Evolutionary conservation across 2,797 vertebrate species (phyloP), one percentile per base, ranked within the genome.

Genomic region (Urophycis tenuis): DNA sequence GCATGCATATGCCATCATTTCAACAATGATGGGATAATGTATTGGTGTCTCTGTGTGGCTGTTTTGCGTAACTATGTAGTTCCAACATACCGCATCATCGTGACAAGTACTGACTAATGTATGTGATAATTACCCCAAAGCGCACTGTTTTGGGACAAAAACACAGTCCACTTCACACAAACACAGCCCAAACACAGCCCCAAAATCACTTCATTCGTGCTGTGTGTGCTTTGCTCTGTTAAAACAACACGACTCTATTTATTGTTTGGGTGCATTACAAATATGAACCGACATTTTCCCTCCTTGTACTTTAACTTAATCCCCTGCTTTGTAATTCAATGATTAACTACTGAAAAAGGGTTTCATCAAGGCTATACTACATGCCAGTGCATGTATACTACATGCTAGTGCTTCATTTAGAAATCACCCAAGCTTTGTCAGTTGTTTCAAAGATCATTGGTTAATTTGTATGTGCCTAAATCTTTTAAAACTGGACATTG

Each of bases 1-100:
- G n/a, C n/a, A 74, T 64, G 64, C 60, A 78, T 79, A 80, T 85
- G 15, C 34, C 53, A 35, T 77, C 31, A 32, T 83, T 67, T 78
- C 7, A 30, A 36, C 17, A 45, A 30, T 10, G 22, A 76, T 29
- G 60, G 60, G 29, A 67, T 67, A 29, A 67, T 67, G 9, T 8
- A 60, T 60, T 60, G 19, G 22, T 60, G 7, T 60, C 53, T 15
- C 36, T 2, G 36, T 60, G 53, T 60, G n/a, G 9, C 19, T n/a
- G n/a, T 17, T 45, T 45, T 45, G 41, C 17, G 14, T 4, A 45
- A 5, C 36, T 39, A 39, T 19, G 45, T 49, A 49, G 45, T 22
- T 22, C 45, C 45, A 49, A 22, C 45, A 15, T 49, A 49, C 45
- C 45, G 6, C 3, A 22, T 49, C 45, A 19, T 49, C 4, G 17